Evolutionary conservation across 1,140 invertebrate species (phyloP).

Genomic region (Bombus waltoni): DNA sequence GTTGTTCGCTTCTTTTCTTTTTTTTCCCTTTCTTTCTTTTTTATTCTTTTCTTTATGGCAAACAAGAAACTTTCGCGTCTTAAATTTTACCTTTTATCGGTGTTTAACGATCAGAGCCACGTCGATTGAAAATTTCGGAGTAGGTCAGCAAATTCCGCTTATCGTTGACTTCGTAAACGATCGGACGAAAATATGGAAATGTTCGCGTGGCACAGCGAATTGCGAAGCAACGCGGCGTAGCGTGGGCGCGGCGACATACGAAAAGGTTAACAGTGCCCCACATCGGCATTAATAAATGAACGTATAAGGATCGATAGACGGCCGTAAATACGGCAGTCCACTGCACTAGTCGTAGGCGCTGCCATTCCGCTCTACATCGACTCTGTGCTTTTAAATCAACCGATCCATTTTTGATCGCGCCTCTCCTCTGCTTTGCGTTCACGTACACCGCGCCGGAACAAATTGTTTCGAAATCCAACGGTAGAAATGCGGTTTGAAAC

Average conservation of each 20-base stretch:
- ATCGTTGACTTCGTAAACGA: neutral
- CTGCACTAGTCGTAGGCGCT: neutral
- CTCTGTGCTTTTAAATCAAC: conserved; percentile 25
- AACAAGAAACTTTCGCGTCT: too few relatives aligned
- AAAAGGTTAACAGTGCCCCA: conserved; percentile 59
- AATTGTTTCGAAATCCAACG: neutral
- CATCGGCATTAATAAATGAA: conserved; percentile 63
- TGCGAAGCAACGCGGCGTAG: too few relatives aligned
- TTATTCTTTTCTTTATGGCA: too few relatives aligned
- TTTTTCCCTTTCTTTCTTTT: too few relatives aligned
- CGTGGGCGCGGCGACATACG: conserved; percentile 44
- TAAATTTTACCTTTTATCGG: too few relatives aligned
- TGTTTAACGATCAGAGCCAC: too few relatives aligned
- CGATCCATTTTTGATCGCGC: conserved; percentile 30
- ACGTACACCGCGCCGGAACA: neutral
- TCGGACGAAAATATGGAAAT: neutral
- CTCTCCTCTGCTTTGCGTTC: neutral
- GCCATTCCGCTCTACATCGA: neutral
- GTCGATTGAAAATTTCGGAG: neutral
- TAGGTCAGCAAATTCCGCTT: neutral
- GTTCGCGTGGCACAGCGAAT: neutral
- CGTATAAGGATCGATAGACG: conserved; percentile 54
- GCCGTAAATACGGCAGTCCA: conserved; percentile 26
- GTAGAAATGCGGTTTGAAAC: neutral
- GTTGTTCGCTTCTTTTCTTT: too few relatives aligned